A percentile compares a stretch with the other conserved stretches of the same genome.
Conservation (phyloP, 2,888 invertebrate species). For the Dolichopus griseipennis region DNA sequence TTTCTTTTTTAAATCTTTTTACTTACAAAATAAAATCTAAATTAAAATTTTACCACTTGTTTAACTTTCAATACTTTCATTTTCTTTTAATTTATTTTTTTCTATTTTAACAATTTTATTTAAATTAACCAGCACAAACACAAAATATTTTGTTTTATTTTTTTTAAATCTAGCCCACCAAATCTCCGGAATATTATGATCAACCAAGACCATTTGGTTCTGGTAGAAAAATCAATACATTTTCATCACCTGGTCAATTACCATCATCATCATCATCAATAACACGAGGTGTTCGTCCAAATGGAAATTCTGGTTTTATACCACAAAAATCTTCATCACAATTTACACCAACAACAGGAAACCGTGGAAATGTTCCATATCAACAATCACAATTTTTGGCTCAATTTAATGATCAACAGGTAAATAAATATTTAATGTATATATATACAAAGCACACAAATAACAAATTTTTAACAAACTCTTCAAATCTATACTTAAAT, state of each 20-base stretch:
- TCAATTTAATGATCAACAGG: slow-evolving; percentile 22
- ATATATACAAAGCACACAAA: too few species aligned
- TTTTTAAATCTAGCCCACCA: neutral
- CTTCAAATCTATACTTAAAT: too few species aligned
- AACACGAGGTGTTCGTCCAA: slow-evolving; percentile 7
- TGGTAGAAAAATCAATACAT: neutral
- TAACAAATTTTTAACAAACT: too few species aligned
- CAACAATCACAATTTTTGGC: slow-evolving; percentile 38
- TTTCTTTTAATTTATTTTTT: too few species aligned
- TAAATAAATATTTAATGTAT: neutral
- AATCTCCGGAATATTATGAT: neutral
- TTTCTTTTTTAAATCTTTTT: too few species aligned
- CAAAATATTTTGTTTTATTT: neutral
- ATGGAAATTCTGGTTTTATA: slow-evolving; percentile 13
- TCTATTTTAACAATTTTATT: too few species aligned
- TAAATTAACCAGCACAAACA: too few species aligned
- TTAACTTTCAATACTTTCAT: too few species aligned
- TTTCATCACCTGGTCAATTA: neutral
- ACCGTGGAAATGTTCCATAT: slow-evolving; percentile 38
- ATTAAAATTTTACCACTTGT: too few species aligned
- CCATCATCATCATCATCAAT: neutral
- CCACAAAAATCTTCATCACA: neutral
- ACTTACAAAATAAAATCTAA: too few species aligned
- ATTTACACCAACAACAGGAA: neutral
- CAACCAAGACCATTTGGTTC: neutral